These are phyloP conservation scores for Papilio aristodemus DNA, from an alignment of 1,140 invertebrate genomes.

Conservation along the genomic window DNA sequence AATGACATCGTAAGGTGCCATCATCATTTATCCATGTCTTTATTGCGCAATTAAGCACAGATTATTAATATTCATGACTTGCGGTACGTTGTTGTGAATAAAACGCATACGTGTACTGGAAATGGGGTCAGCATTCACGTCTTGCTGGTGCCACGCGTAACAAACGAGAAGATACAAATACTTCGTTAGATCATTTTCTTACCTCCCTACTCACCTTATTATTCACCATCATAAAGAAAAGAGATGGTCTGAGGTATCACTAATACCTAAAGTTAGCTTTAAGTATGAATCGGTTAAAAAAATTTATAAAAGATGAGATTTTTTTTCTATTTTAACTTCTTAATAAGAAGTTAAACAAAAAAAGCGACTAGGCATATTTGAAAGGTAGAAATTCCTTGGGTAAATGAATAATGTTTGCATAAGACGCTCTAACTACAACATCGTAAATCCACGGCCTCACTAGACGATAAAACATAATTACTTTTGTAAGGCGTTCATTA, in stretches of 20 bases:
- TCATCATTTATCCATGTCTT: constrained; percentile 5
- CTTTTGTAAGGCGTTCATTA: not conserved
- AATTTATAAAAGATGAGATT: too few species aligned
- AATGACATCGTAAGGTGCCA: not conserved
- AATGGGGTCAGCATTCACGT: not conserved
- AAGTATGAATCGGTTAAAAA: too few species aligned
- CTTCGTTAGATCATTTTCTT: not conserved
- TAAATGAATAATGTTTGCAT: not conserved
- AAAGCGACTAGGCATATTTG: too few species aligned
- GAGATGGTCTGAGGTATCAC: too few species aligned
- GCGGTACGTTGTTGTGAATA: constrained; percentile 6
- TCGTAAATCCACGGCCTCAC: not conserved
- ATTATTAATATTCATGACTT: constrained; percentile 25
- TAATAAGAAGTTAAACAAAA: too few species aligned
- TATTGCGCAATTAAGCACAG: constrained; percentile 7
- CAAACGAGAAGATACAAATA: not conserved
- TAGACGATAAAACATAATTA: not conserved
- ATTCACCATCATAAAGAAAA: too few species aligned
- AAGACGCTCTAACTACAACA: not conserved
- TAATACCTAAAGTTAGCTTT: too few species aligned
- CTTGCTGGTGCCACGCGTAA: not conserved
- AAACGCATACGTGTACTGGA: not conserved
- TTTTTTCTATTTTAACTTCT: too few species aligned
- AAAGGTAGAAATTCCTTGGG: not conserved
- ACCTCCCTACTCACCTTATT: too few species aligned